A percentile compares a stretch with the other conserved stretches of the same genome.
phyloP scores from a whole-genome alignment of 2,797 vertebrate species.

The Sebastes itinus region DNA sequence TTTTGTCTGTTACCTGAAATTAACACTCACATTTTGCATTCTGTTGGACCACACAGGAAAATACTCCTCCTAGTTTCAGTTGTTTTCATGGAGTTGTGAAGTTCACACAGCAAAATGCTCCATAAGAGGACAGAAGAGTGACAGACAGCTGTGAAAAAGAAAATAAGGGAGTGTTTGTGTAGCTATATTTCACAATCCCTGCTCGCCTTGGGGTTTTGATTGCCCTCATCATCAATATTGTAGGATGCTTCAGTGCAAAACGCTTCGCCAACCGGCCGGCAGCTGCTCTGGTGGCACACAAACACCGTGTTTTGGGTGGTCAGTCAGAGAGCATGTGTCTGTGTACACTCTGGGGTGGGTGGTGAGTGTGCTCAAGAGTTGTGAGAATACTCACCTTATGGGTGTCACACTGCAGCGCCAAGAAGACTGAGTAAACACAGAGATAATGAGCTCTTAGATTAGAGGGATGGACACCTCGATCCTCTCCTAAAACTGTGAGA shows the following conservation, averaged over 20 bases:
- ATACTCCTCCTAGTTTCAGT: background rate
- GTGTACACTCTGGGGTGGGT: constrained; percentile 4
- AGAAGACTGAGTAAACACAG: constrained; percentile 61
- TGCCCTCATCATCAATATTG: constrained; percentile 34
- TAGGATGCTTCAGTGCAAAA: constrained; percentile 31
- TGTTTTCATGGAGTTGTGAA: background rate
- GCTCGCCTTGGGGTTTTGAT: background rate
- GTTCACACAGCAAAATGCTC: constrained; percentile 8
- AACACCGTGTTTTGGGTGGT: constrained; percentile 56
- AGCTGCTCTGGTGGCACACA: constrained; percentile 42
- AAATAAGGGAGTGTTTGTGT: constrained; percentile 31
- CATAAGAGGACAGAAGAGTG: constrained; percentile 14
- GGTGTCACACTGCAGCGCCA: constrained; percentile 46
- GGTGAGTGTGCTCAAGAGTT: constrained; percentile 30
- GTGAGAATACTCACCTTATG: constrained; percentile 56
- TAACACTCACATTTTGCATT: background rate
- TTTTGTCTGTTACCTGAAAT: background rate
- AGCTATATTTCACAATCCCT: background rate
- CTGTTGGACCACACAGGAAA: background rate
- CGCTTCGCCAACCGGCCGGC: constrained; percentile 26
- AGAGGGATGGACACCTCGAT: background rate
- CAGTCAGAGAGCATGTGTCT: constrained; percentile 21
- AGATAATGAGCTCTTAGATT: constrained; percentile 38
- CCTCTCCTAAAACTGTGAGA: background rate
- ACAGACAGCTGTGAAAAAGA: constrained; percentile 60